Percentiles rank a stretch among this genome's conserved stretches.
Evolutionary conservation across 1,140 invertebrate species (phyloP).

Genomic region (Brachionus rotundiformis): DNA sequence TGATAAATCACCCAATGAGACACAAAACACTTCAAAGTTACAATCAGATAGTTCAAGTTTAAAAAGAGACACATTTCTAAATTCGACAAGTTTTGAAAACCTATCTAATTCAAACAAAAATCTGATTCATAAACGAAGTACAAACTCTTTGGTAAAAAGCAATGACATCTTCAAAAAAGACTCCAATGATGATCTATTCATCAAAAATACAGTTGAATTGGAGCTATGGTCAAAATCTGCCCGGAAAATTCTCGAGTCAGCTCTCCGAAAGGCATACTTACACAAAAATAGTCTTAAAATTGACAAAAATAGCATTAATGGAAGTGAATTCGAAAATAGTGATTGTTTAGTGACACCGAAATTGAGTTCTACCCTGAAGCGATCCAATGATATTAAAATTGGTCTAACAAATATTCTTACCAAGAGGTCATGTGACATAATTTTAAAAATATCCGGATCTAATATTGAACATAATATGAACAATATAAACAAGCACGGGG

Average conservation of each 20-base stretch:
- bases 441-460: slow-evolving; percentile 15
- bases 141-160: background rate
- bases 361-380: slow-evolving; percentile 33
- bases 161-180: background rate
- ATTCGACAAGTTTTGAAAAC: background rate
- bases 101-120: background rate
- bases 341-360: background rate
- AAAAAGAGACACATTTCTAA: background rate
- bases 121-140: background rate
- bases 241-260: slow-evolving; percentile 19
- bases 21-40: background rate
- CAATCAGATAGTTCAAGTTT: background rate
- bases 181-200: background rate
- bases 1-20: background rate
- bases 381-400: slow-evolving; percentile 21
- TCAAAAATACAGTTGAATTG: background rate
- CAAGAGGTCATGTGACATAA: slow-evolving; percentile 16
- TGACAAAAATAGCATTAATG: background rate
- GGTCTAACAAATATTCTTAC: background rate
- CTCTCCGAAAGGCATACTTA: background rate
- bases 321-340: background rate
- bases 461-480: slow-evolving; percentile 45
- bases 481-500: slow-evolving; percentile 49
- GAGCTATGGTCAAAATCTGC: slow-evolving; percentile 26
- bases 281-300: background rate